Evolutionary conservation across 1,140 invertebrate genomes (phyloP).

Genomic region (Zaprionus kolodkinae): DNA sequence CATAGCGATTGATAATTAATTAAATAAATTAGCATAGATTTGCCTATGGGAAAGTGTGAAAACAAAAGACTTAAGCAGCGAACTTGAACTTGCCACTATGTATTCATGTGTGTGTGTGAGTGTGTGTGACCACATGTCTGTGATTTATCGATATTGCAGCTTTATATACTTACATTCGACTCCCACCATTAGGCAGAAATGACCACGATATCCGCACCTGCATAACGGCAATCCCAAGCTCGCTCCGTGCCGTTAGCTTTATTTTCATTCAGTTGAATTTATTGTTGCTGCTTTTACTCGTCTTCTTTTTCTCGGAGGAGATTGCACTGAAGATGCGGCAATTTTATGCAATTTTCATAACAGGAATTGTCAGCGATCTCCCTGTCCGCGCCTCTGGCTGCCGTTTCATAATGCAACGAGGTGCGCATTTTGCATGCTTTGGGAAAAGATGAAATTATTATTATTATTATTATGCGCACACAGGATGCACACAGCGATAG

Average conservation of each 20-base stretch:
- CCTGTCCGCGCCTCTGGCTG: slow-evolving; percentile 44
- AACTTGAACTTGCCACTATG: slow-evolving; percentile 49
- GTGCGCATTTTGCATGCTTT: slow-evolving; percentile 48
- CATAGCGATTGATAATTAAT: slow-evolving; percentile 37
- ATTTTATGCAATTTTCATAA: slow-evolving; percentile 71
- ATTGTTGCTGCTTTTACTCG: slow-evolving; percentile 21
- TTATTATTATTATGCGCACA: slow-evolving; percentile 31
- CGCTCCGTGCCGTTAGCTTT: slow-evolving; percentile 53
- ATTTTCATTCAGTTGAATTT: slow-evolving; percentile 20
- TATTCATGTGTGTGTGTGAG: background rate
- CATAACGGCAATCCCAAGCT: slow-evolving; percentile 57
- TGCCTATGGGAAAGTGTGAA: slow-evolving; percentile 43
- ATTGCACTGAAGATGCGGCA: slow-evolving; percentile 70
- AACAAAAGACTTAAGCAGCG: slow-evolving; percentile 40
- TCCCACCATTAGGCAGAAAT: slow-evolving; percentile 58
- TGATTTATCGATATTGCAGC: slow-evolving; percentile 31
- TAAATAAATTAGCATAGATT: slow-evolving; percentile 39
- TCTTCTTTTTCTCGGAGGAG: slow-evolving; percentile 18
- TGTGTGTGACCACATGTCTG: background rate
- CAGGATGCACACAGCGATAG: slow-evolving; percentile 38
- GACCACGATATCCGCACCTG: slow-evolving; percentile 55
- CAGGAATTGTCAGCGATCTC: slow-evolving; percentile 57
- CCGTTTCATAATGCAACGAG: slow-evolving; percentile 69
- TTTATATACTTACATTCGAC: slow-evolving; percentile 18
- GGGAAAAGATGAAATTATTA: slow-evolving; percentile 71